Evolutionary conservation across 1,140 invertebrate genomes (phyloP), one percentile per base, ranked within the genome.

Genomic region (Polyergus mexicanus): DNA sequence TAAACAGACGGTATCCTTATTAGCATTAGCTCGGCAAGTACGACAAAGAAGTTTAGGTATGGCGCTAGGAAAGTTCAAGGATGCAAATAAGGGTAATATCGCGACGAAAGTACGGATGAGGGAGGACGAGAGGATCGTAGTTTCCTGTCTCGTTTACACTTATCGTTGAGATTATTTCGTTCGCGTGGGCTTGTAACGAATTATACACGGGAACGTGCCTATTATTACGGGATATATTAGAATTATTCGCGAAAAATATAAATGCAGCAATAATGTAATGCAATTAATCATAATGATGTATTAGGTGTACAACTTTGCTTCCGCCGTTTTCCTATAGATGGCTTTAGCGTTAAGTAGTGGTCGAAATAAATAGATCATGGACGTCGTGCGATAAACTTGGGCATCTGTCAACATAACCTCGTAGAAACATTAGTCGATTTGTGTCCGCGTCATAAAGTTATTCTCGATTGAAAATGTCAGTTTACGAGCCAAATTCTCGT

Each of bases 11-110:
- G 77, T 78, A 84, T 77, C 83, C 89, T 90, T 83, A 90, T 90
- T 90, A 90, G 89, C 89, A 90, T 90, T 76, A 88, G 60, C 83
- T 76, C 16, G 63, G 80, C 74, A 78, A 77, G 88, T 76, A 88
- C 56, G 54, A 72, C 62, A 90, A 90, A 90, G 86, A 90, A 90
- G 83, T 90, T 90, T 84, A 58, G 78, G 77, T 66, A 84, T 62
- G 74, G 51, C 76, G 72, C 25, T 38, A 72, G 66, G 89, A 86
- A 90, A 88, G 89, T 90, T 90, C 74, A 86, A 90, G 41, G 89
- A 90, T 90, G 89, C 89, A 90, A 90, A 90, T 90, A 71, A 86
- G 86, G 77, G 63, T 86, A 86, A 90, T 90, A 90, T 90, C 60
- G 62, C 62, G 60, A 44, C 63, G 77, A 16, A 62, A 60, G 72